These are phyloP conservation scores for Podilymbus podiceps DNA, from an alignment of 2,113 vertebrate genomes.

Conservation along the genomic window DNA sequence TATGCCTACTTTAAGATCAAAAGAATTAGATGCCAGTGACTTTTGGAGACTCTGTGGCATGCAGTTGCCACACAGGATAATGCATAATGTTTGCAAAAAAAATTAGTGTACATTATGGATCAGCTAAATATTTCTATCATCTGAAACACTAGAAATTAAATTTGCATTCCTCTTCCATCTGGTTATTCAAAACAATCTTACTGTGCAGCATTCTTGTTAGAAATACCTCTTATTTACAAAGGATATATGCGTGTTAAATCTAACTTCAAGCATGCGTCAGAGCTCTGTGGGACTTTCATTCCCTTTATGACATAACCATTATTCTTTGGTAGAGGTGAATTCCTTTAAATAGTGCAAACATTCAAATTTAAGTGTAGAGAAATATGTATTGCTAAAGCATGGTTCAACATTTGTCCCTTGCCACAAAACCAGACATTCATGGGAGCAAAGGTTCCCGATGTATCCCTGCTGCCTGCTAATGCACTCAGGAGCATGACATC, in stretches of 20 bases:
- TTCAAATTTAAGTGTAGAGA: background rate
- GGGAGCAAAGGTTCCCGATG: background rate
- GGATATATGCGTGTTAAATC: background rate
- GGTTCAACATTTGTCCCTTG: background rate
- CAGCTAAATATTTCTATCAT: background rate
- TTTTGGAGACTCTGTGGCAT: background rate
- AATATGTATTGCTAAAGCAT: background rate
- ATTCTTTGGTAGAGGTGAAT: background rate
- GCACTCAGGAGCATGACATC: background rate
- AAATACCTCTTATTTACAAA: background rate
- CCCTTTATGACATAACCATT: background rate
- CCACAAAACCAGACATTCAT: background rate
- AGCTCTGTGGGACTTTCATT: background rate
- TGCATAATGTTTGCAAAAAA: background rate
- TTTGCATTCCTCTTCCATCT: background rate
- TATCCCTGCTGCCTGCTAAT: background rate
- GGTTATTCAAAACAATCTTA: background rate
- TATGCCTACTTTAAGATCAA: background rate
- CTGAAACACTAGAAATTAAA: background rate
- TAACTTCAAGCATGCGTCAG: background rate
- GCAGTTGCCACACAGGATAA: background rate
- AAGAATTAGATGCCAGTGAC: background rate
- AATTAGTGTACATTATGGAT: background rate
- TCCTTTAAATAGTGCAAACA: background rate
- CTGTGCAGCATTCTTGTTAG: background rate